phyloP scores from a whole-genome alignment of 1,140 invertebrate species.

The Sycophila sp. region DNA sequence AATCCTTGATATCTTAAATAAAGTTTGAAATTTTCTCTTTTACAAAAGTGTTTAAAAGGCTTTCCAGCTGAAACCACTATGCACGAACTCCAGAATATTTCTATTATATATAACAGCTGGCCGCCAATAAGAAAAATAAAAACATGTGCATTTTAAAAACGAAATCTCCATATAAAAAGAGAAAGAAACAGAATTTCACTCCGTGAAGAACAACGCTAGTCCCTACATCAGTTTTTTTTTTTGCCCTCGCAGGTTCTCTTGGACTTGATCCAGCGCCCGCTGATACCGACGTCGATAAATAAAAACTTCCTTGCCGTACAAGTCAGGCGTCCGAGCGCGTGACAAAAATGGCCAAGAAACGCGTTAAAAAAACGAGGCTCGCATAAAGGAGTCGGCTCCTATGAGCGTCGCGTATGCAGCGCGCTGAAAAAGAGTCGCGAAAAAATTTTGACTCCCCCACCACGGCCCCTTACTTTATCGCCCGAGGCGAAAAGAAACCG shows the following conservation, averaged over 20 bases:
- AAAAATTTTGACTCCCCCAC: not conserved
- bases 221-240: not conserved
- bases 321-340: conserved; percentile 14
- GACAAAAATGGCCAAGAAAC: conserved; percentile 28
- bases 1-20: no score
- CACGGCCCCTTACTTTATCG: not conserved
- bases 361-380: conserved; percentile 10
- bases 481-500: conserved; percentile 1
- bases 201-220: conserved; percentile 10
- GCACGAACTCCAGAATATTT: no score
- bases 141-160: no score
- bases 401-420: not conserved
- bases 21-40: no score
- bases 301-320: conserved; percentile 22
- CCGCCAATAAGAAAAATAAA: no score
- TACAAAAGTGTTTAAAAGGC: no score
- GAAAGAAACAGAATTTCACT: not conserved
- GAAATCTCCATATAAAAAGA: no score
- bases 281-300: conserved; percentile 2
- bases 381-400: conserved; percentile 9
- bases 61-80: no score
- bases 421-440: not conserved
- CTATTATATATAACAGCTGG: no score
- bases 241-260: conserved; percentile 13
- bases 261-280: conserved; percentile 12